A percentile compares a stretch with the other conserved stretches of the same genome.
Evolutionary conservation across 2,888 invertebrate genomes (phyloP).

Genomic region (Hedya salicella): DNA sequence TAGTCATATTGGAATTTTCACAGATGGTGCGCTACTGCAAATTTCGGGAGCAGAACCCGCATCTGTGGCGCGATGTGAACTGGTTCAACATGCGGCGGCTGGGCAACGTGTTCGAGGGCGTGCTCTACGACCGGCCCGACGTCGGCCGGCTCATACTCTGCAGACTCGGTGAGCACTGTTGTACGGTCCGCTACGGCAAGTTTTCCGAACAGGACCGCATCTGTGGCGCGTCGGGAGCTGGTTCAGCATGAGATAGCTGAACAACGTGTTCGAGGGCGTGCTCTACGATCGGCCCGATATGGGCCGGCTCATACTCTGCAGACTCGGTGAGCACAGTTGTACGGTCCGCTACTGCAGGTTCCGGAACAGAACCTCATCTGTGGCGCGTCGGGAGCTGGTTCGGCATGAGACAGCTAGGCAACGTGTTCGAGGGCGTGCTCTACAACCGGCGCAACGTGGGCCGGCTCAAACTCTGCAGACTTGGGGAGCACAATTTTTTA

Average conservation of each 20-base stretch:
- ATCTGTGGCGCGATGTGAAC: slow-evolving; percentile 87
- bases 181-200: slow-evolving; percentile 86
- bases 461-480: slow-evolving; percentile 88
- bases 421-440: slow-evolving; percentile 86
- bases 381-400: slow-evolving; percentile 88
- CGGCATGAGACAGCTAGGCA: slow-evolving; percentile 86
- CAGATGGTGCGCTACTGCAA: slow-evolving; percentile 89
- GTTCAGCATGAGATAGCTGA: slow-evolving; percentile 85
- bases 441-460: slow-evolving; percentile 81
- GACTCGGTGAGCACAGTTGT: slow-evolving; percentile 81
- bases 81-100: slow-evolving; percentile 86
- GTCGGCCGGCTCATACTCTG: slow-evolving; percentile 88
- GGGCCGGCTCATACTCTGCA: slow-evolving; percentile 88
- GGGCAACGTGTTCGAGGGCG: slow-evolving; percentile 87
- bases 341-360: slow-evolving; percentile 88
- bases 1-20: slow-evolving; percentile 55
- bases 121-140: slow-evolving; percentile 81
- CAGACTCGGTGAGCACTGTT: slow-evolving; percentile 83
- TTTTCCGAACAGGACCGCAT: slow-evolving; percentile 89
- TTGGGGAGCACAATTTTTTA: slow-evolving; percentile 78
- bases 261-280: slow-evolving; percentile 87
- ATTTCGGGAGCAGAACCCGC: slow-evolving; percentile 89
- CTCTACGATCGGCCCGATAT: slow-evolving; percentile 78
- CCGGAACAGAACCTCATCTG: slow-evolving; percentile 88
- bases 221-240: slow-evolving; percentile 88